Conservation (phyloP, 2,113 vertebrate species). For the Hippocampus barbouri region DNA sequence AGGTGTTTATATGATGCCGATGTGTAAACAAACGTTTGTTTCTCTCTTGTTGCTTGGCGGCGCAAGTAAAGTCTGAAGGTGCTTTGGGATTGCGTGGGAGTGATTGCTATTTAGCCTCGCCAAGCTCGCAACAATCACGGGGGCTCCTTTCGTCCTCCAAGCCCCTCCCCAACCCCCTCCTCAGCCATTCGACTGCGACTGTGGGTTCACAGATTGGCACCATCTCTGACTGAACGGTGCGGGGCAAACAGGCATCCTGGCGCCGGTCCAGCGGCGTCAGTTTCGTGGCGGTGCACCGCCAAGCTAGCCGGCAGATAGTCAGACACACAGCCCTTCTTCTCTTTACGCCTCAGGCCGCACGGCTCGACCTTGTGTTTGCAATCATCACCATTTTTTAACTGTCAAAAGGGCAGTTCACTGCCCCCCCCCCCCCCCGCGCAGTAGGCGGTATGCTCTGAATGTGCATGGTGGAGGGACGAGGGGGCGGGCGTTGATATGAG, state of each 20-base stretch:
- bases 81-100: constrained; percentile 74
- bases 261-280: constrained; percentile 72
- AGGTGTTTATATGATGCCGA: neutral
- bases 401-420: constrained; percentile 66
- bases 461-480: constrained; percentile 1
- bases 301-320: constrained; percentile 64
- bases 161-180: constrained; percentile 50
- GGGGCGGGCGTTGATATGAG: constrained; percentile 55
- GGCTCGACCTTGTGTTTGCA: constrained; percentile 77
- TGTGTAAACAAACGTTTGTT: constrained; percentile 25
- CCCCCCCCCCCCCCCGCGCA: constrained; percentile 39
- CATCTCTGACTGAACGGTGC: constrained; percentile 89
- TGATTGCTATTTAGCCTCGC: constrained; percentile 79
- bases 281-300: constrained; percentile 71
- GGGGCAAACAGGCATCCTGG: constrained; percentile 86
- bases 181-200: constrained; percentile 67
- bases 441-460: constrained; percentile 57
- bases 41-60: constrained; percentile 35
- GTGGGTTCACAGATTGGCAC: constrained; percentile 83
- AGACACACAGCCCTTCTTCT: constrained; percentile 73
- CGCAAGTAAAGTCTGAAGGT: constrained; percentile 53
- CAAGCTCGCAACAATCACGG: constrained; percentile 71
- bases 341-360: constrained; percentile 71
- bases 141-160: constrained; percentile 31
- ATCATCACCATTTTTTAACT: constrained; percentile 80